Evolutionary conservation across 1,140 invertebrate genomes (phyloP), one percentile per base, ranked within the genome.

Genomic region (Orussus abietinus): DNA sequence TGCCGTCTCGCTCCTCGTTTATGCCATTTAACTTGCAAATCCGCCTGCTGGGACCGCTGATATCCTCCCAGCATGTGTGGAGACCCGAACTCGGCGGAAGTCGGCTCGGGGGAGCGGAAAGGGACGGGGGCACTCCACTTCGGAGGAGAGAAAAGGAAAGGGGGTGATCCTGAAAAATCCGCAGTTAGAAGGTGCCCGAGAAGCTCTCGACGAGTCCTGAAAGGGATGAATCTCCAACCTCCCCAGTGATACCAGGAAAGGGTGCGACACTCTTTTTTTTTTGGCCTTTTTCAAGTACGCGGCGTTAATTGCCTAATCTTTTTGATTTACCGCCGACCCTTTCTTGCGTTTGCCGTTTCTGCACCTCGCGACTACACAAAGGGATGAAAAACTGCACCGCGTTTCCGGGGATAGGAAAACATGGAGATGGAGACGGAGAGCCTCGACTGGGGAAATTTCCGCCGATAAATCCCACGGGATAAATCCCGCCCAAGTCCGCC

Each of bases 11-110:
- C 49, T 45, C 51, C 53, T 55, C 63, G 51, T 55, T 60, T 64
- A 59, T 57, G 55, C 48, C 55, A 66, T 66, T 69, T 66, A 66
- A 66, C 64, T 66, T 66, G 61, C 56, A 69, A 69, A 69, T 66
- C 57, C 55, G 47, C 45, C 55, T 45, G 37, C 49, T 48, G 59
- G 58, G 52, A 55, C 48, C 29, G 41, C 42, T 52, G 58, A 59
- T 63, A 58, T 51, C 48, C 45, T 33, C 43, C 43, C 43, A 58
- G 56, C 59, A 59, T 62, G 53, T 61, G 60, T 63, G 62, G 40
- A 53, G 62, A 58, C 51, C 53, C 30, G 55, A 49, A 55, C 53
- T n/a, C n/a, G n/a, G n/a, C n/a, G n/a, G 38, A 42, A 52, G 45
- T 13, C 35, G 36, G 21, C 42, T 19, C 31, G n/a, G 37, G 28